Percentiles rank a stretch among this genome's conserved stretches.
phyloP scores from a whole-genome alignment of 2,113 vertebrate species.

The Salvelinus fontinalis region DNA sequence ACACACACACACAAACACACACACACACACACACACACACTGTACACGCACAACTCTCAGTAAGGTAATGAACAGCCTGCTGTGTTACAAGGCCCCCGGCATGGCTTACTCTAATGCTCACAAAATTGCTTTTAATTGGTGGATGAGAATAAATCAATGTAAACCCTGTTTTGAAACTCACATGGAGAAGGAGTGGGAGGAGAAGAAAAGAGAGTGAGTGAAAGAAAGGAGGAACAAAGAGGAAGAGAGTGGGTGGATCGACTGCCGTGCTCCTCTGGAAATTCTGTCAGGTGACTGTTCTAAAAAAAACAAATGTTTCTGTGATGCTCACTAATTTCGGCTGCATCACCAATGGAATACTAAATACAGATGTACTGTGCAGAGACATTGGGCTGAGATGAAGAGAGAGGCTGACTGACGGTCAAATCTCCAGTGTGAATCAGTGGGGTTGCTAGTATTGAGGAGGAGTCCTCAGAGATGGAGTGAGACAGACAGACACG shows the following conservation, averaged over 20 bases:
- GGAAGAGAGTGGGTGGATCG: neutral
- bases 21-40: constrained; percentile 9
- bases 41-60: constrained; percentile 4
- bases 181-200: constrained; percentile 17
- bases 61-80: constrained; percentile 54
- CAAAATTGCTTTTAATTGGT: constrained; percentile 74
- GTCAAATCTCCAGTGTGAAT: constrained; percentile 19
- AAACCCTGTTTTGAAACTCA: constrained; percentile 51
- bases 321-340: neutral
- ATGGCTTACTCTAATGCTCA: constrained; percentile 63
- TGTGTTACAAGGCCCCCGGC: constrained; percentile 54
- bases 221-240: constrained; percentile 8
- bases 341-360: constrained; percentile 2
- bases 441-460: neutral
- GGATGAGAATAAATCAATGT: constrained; percentile 65
- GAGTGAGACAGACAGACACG: neutral
- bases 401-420: neutral
- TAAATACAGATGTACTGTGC: neutral
- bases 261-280: constrained; percentile 17
- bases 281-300: neutral
- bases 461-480: neutral
- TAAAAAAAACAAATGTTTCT: neutral
- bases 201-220: neutral
- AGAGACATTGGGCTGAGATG: too few relatives aligned
- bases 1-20: neutral